Base-by-base conservation (phyloP, 2,888 invertebrate species). In the Ornithoptera priamus region DNA sequence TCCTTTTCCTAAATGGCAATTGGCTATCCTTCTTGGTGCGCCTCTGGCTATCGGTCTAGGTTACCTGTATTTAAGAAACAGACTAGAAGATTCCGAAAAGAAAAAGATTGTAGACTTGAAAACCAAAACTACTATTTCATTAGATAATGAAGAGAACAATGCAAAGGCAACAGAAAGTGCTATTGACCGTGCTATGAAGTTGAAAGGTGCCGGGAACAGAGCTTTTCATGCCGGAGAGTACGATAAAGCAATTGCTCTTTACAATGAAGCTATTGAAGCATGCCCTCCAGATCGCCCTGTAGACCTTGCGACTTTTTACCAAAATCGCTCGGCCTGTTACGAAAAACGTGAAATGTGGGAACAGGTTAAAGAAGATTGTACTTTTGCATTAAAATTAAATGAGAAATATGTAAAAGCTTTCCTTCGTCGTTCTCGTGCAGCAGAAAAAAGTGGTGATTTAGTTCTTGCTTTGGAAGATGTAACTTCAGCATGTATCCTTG, bases 241-340 rank as follows among this genome's bases (percentile, higher is more conserved):
- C 83, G 96, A 97, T 77, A 98, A 98, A 85, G 99, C 99, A 18
- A 97, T 99, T 71, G 87, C 93, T 50, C 95, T 95, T 77, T 99
- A 99, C 84, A 96, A 97, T 77, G 96, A 97, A 89, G 99, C 99
- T 1, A 99, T 99, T 67, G 97, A 98, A 77, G 93, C 96, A 50
- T 98, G 98, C 80, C 96, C 97, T 0, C 89, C 93, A 73, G 94
- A 96, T 69, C 94, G 96, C 77, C 93, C 93, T 39, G 93, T 94
- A 0, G 97, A 97, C 76, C 89, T 98, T 68, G 96, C 99, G 0
- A 98, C 97, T 20, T 98, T 97, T 88, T 98, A 98, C 86, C 99
- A 99, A 86, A 99, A 99, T 84, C 95, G 98, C 78, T 99, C 99
- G 17, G 99, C 99, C 20, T 97, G 98, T 60, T 97, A 97, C 86